phyloP scores from a whole-genome alignment of 1,140 invertebrate genomes.

The Heliconius eleuchia region DNA sequence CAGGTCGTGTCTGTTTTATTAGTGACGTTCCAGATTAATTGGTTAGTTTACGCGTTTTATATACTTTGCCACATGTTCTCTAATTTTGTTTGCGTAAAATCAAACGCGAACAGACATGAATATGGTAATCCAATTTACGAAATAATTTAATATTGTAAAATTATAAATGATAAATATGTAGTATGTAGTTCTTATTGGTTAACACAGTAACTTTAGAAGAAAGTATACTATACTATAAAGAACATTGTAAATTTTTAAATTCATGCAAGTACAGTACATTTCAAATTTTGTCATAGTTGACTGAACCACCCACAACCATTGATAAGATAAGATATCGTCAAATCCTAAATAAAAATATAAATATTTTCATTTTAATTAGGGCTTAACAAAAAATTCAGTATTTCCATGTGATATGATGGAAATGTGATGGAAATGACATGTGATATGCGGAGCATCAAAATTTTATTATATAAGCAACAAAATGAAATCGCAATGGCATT shows the following conservation, averaged over 20 bases:
- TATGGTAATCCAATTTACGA: not conserved
- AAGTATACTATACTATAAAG: too few species aligned
- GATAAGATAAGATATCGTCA: not conserved
- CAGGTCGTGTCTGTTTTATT: slow-evolving; percentile 18
- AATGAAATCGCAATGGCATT: not conserved
- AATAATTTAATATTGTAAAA: not conserved
- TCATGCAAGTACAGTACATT: not conserved
- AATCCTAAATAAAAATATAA: not conserved
- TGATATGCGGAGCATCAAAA: too few species aligned
- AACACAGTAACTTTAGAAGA: too few species aligned
- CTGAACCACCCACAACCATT: not conserved
- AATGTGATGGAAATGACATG: too few species aligned
- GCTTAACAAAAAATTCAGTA: too few species aligned
- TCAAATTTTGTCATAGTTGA: not conserved
- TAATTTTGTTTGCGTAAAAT: not conserved
- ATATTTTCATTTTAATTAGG: not conserved
- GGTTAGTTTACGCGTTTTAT: slow-evolving; percentile 14
- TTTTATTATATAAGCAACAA: not conserved
- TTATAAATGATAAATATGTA: too few species aligned
- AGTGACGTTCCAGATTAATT: slow-evolving; percentile 16
- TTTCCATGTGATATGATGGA: too few species aligned
- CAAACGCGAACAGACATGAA: not conserved
- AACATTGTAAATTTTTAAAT: not conserved
- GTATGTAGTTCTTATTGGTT: too few species aligned
- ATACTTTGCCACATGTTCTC: slow-evolving; percentile 6